A percentile compares a stretch with the other conserved stretches of the same genome.
Evolutionary conservation across 1,140 invertebrate species (phyloP).

Genomic region (Hycleus phaleratus): DNA sequence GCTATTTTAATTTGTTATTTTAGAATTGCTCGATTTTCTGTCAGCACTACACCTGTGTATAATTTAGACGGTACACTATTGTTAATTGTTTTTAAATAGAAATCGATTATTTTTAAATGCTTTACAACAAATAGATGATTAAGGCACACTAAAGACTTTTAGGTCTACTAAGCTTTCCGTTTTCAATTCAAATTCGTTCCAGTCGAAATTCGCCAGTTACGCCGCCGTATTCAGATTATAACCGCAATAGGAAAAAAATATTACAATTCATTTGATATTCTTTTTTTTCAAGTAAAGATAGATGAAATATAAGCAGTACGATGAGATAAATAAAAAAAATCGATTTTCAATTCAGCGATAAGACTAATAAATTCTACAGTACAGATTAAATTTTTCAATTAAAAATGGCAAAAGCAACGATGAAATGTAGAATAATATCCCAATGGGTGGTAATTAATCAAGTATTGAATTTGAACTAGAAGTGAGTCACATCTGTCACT

Average conservation of each 20-base stretch:
- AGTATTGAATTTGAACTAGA: slow-evolving; percentile 18
- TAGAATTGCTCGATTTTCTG: too few species aligned
- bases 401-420: not conserved
- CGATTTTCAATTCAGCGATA: not conserved
- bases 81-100: slow-evolving; percentile 7
- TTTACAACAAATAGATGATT: slow-evolving; percentile 4
- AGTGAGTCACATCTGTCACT: slow-evolving; percentile 26
- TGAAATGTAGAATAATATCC: slow-evolving; percentile 15
- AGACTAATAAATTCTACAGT: too few species aligned
- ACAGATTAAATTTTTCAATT: not conserved
- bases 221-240: too few species aligned
- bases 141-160: slow-evolving; percentile 7
- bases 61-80: too few species aligned
- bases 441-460: slow-evolving; percentile 24
- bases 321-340: too few species aligned
- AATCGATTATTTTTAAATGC: slow-evolving; percentile 10
- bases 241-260: too few species aligned
- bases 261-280: too few species aligned
- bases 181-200: slow-evolving; percentile 5
- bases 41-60: too few species aligned
- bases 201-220: not conserved
- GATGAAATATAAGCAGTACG: too few species aligned
- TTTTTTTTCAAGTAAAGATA: too few species aligned
- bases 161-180: slow-evolving; percentile 4
- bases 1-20: too few species aligned